Conservation (phyloP, 2,797 vertebrate species). For the Chrysocyon brachyurus region DNA sequence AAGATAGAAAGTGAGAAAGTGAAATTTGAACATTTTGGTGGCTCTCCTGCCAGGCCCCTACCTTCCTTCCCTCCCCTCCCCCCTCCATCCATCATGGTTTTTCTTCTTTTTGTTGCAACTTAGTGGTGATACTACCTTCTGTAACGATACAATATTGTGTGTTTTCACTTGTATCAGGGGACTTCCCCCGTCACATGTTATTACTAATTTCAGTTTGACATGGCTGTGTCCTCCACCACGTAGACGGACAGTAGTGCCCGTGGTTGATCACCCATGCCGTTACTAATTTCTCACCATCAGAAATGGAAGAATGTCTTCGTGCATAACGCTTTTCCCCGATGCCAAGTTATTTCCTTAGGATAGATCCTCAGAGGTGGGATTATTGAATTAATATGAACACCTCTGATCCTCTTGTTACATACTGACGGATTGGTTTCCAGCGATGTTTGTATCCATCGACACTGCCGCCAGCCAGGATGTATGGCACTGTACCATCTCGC, state of each 20-base stretch:
- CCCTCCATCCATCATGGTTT: accelerated
- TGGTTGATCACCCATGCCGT: accelerated
- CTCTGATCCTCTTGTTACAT: too few species aligned
- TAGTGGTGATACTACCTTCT: not conserved
- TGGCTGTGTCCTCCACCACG: accelerated
- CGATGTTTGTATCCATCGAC: accelerated
- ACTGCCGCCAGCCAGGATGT: not conserved
- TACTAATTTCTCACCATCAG: accelerated
- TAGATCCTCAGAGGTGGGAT: not conserved
- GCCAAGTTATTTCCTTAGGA: not conserved
- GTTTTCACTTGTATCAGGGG: accelerated
- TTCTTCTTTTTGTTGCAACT: not conserved
- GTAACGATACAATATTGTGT: accelerated
- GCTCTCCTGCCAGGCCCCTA: not conserved
- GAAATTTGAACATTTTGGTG: accelerated
- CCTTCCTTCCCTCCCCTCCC: not conserved
- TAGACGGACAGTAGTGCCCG: accelerated
- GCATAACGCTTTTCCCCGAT: not conserved
- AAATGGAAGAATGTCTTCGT: not conserved
- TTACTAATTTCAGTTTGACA: not conserved
- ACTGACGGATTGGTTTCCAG: not conserved
- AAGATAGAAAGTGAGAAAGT: not conserved
- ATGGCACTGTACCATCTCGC: accelerated
- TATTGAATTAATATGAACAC: not conserved
- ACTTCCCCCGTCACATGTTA: accelerated